Percentiles rank a stretch among this genome's conserved stretches.
Evolutionary conservation across 2,797 vertebrate species (phyloP).

Genomic region (Prionace glauca): DNA sequence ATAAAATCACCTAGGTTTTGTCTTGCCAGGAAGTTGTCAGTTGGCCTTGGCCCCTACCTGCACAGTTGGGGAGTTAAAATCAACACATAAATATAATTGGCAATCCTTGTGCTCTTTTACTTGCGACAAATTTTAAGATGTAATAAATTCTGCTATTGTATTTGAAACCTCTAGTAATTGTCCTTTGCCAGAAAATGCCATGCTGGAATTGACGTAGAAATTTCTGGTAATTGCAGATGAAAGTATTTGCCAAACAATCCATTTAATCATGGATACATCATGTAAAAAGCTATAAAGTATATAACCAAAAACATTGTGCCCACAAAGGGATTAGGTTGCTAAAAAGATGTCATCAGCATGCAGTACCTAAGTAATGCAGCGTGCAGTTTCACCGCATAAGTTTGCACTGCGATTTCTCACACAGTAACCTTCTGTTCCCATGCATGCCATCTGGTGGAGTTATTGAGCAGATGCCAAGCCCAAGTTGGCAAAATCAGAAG

Average conservation of each 20-base stretch:
- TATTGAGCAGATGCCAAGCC: not conserved
- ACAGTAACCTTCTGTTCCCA: not conserved
- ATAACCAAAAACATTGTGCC: not conserved
- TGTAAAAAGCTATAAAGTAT: not conserved
- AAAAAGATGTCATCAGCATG: not conserved
- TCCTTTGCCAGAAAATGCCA: not conserved
- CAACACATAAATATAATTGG: not conserved
- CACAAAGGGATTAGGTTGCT: not conserved
- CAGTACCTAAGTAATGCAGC: not conserved
- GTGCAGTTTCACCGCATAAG: not conserved
- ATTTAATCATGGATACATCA: not conserved
- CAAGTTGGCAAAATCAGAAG: not conserved
- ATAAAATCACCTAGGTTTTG: not conserved
- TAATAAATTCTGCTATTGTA: not conserved
- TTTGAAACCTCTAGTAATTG: not conserved
- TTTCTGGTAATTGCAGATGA: not conserved
- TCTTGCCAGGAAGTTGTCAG: not conserved
- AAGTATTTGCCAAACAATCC: not conserved
- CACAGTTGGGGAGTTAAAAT: not conserved
- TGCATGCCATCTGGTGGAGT: not conserved
- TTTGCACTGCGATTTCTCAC: not conserved
- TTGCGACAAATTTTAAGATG: not conserved
- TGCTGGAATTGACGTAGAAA: not conserved
- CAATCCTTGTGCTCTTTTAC: not conserved
- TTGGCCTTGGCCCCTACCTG: not conserved